Evolutionary conservation across 2,113 vertebrate genomes (phyloP).

Genomic region (Empidonax alnorum): DNA sequence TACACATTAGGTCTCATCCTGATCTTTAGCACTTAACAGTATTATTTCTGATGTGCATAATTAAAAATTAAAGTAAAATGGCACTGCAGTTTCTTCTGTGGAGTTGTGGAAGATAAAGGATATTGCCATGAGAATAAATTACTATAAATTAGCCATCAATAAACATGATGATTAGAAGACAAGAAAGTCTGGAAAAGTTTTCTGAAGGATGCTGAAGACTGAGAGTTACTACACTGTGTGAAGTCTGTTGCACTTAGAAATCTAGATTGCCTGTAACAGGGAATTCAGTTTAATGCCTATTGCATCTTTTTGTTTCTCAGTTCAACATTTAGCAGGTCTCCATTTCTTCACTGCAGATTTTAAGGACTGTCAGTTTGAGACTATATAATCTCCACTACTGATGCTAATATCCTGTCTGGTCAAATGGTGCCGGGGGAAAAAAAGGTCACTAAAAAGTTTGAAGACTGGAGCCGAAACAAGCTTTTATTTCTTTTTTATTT

Average conservation of each 20-base stretch:
- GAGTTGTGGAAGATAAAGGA: neutral
- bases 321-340: neutral
- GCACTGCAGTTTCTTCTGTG: neutral
- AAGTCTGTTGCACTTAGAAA: neutral
- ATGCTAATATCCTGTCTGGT: neutral
- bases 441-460: neutral
- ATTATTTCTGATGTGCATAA: constrained; percentile 21
- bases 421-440: neutral
- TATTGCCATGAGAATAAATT: neutral
- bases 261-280: neutral
- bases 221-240: neutral
- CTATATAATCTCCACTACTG: neutral
- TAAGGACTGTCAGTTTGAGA: neutral
- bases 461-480: neutral
- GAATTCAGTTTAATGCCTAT: neutral
- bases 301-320: neutral
- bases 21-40: neutral
- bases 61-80: constrained; percentile 28
- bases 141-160: neutral
- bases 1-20: neutral
- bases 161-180: neutral
- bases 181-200: neutral
- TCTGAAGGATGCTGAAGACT: neutral
- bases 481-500: neutral
- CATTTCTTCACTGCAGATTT: neutral